These are phyloP conservation scores for Notodonta dromedarius DNA, from an alignment of 2,888 invertebrate species.

Conservation along the genomic window DNA sequence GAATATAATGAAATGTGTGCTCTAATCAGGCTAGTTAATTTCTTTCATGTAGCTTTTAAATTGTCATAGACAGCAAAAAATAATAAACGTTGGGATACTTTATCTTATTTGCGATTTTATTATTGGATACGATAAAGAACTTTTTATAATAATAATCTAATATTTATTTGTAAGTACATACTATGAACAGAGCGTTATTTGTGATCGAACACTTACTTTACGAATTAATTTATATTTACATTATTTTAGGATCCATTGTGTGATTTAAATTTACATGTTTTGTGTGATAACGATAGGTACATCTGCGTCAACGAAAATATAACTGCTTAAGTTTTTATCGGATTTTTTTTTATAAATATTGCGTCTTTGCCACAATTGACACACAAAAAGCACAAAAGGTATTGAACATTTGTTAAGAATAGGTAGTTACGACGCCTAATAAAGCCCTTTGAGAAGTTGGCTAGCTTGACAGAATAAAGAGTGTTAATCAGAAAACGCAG, in stretches of 20 bases:
- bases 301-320: slow-evolving; percentile 18
- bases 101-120: slow-evolving; percentile 1
- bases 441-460: too few species aligned
- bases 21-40: too few species aligned
- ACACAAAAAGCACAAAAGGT: too few species aligned
- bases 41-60: too few species aligned
- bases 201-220: slow-evolving; percentile 24
- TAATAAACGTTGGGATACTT: neutral
- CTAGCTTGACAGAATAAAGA: too few species aligned
- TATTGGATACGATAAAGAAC: slow-evolving; percentile 20
- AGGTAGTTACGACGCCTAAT: too few species aligned
- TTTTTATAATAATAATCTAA: slow-evolving; percentile 38
- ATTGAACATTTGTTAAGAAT: too few species aligned
- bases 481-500: slow-evolving; percentile 23
- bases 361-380: too few species aligned
- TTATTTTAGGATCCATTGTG: slow-evolving; percentile 29
- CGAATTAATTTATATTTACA: slow-evolving; percentile 50
- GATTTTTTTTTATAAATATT: too few species aligned
- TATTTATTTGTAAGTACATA: slow-evolving; percentile 53
- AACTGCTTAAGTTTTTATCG: neutral
- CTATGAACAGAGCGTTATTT: slow-evolving; percentile 60
- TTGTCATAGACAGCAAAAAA: neutral
- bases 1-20: too few species aligned
- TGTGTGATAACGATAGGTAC: slow-evolving; percentile 9
- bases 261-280: slow-evolving; percentile 10